Base-by-base conservation (phyloP, 2,888 invertebrate genomes). In the Drosophila anomelani region DNA sequence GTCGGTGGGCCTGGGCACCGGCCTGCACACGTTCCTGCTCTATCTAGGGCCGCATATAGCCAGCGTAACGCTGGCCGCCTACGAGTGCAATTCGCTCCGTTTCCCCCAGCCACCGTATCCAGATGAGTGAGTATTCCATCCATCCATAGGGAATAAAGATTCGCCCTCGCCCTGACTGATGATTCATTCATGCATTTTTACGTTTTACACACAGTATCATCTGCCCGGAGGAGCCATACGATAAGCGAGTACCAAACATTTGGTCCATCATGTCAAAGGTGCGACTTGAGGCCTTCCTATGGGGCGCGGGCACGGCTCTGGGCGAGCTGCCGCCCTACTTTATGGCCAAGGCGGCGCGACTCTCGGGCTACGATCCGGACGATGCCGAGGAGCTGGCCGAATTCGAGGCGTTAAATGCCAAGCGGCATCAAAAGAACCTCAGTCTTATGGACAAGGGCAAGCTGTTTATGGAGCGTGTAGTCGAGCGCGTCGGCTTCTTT, bases 1-100 rank as follows among this genome's bases (percentile, higher is more conserved):
- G 44, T 99, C 99, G 0, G 98, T 99, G 63, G 99, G 99, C 0
- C 94, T 99, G 59, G 99, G 99, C 44, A 99, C 99, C 0, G 99
- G 99, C 1, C 94, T 99, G 61, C 99, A 99, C 93, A 99, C 99
- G 71, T 99, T 99, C 94, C 94, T 99, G 58, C 94, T 99, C 73
- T 99, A 99, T 93, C 94, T 99, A 91, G 99, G 99, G n/a, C 99
- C 99, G 36, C 99, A 99, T 92, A 99, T 99, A 93, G 99, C 99
- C 67, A 95, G 97, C 66, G 99, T 99, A 47, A 99, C 99, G 4
- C 94, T 99, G 90, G 99, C 99, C 17, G 99, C 98, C 0, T 99
- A 98, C 92, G 99, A 99, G 93, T 99, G 99, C 92, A 96, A 97
- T 55, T 95, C 96, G 29, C 94, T 99, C 39, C 95, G 98, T 93